Base-by-base conservation (phyloP, 2,113 vertebrate species). In the Galbula dea region DNA sequence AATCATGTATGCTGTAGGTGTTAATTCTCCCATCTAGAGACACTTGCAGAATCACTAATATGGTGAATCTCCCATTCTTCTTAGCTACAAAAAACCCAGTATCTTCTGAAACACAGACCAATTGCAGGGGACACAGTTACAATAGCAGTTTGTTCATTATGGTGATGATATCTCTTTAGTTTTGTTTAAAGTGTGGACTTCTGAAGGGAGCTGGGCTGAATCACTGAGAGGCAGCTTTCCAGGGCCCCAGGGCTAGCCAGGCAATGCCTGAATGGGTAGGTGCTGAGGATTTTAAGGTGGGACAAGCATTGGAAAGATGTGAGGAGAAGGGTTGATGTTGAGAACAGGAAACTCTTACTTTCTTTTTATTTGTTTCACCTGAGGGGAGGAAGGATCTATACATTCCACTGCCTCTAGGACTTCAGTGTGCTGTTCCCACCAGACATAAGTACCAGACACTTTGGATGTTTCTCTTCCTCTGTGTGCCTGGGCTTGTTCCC, bases 1-100 rank as follows among this genome's bases (percentile, higher is more conserved):
- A 96, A 72, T 97, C 92, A 94, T 74, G 46, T 81, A 34, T 90
- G 32, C 85, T 67, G 93, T 91, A 87, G 83, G 58, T 94, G 82
- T 92, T 92, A 86, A 77, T 96, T 94, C 69, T 89, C 24, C 52
- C 39, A 84, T 74, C 78, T 88, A 18, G 76, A 86, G 77, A 46
- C 57, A 55, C 45, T 94, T 86, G 49, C 30, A 86, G 80, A 89
- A 92, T 83, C 66, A n/a, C 48, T 96, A 77, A 92, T 57, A 37
- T 5, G 34, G 43, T 91, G 67, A 86, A 67, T 86, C 41, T 91
- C 57, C 32, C 8, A 20, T 87, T 92, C 62, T 36, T 81, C 93
- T 75, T 52, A 89, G 22, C 48, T 67, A 11, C 43, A 57, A 72
- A 57, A 49, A 79, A 89, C 41, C 30, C 14, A 12, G 22, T 34